phyloP scores from a whole-genome alignment of 2,888 invertebrate genomes.

The Neelides folsomi region DNA sequence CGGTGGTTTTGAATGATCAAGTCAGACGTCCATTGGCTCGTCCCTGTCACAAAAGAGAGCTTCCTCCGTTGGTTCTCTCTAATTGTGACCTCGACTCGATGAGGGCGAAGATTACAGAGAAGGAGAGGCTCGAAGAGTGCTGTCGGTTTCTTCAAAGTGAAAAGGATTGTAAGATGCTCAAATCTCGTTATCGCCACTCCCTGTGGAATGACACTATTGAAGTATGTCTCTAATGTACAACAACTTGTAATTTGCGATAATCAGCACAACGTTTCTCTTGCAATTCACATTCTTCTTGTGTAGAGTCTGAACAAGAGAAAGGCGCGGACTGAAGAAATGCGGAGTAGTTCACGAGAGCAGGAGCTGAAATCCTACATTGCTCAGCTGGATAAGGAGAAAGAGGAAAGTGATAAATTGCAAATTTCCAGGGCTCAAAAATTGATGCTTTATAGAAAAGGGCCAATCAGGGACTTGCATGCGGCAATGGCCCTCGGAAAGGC shows the following conservation, averaged over 20 bases:
- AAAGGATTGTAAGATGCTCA: slow-evolving; percentile 17
- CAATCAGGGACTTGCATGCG: slow-evolving; percentile 27
- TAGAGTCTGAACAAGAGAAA: slow-evolving; percentile 13
- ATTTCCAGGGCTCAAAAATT: slow-evolving; percentile 18
- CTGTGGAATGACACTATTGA: slow-evolving; percentile 30
- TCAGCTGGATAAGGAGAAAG: slow-evolving; percentile 7
- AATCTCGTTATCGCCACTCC: slow-evolving; percentile 17
- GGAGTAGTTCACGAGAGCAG: no score
- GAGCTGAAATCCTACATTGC: slow-evolving; percentile 11
- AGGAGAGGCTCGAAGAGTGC: slow-evolving; percentile 14
- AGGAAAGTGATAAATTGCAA: no score
- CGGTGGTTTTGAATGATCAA: slow-evolving; percentile 23
- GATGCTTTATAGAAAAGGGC: slow-evolving; percentile 27
- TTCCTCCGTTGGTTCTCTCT: slow-evolving; percentile 26
- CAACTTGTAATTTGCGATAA: not conserved
- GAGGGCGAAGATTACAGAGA: slow-evolving; percentile 14
- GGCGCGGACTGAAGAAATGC: no score
- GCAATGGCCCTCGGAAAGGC: slow-evolving; percentile 10
- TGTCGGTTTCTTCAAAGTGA: slow-evolving; percentile 9
- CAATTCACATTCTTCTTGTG: not conserved
- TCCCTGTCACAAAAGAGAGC: slow-evolving; percentile 20
- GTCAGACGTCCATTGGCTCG: slow-evolving; percentile 31
- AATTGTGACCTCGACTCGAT: slow-evolving; percentile 16
- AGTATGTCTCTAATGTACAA: slow-evolving; percentile 10
- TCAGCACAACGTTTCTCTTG: not conserved